phyloP scores from a whole-genome alignment of 2,888 invertebrate genomes.

The Spialia ferax region DNA sequence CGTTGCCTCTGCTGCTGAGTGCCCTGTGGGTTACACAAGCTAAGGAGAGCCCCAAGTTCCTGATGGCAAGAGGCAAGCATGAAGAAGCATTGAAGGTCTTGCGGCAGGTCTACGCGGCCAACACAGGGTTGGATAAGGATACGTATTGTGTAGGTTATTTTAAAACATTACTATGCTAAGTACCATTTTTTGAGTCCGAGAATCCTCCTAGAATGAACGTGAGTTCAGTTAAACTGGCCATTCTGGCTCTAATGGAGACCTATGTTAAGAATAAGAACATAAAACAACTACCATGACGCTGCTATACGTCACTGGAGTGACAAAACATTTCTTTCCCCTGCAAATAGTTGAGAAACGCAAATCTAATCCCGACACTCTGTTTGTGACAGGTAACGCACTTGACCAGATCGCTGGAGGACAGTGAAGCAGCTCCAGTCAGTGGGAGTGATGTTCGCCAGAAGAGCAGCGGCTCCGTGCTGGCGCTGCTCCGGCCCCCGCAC shows the following conservation, averaged over 20 bases:
- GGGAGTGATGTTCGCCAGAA: conserved; percentile 48
- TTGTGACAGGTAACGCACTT: conserved; percentile 64
- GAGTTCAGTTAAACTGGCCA: no score
- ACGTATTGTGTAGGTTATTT: conserved; percentile 60
- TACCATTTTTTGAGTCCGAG: no score
- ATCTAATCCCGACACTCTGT: neutral
- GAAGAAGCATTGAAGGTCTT: conserved; percentile 84
- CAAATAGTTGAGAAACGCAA: no score
- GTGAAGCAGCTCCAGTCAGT: conserved; percentile 35
- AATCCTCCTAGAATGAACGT: no score
- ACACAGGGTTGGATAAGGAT: conserved; percentile 60
- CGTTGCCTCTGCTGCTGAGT: conserved; percentile 85
- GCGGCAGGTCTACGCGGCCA: conserved; percentile 62
- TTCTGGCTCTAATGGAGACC: no score
- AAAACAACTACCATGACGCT: no score
- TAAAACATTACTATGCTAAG: neutral
- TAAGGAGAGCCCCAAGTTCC: conserved; percentile 94
- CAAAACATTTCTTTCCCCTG: no score
- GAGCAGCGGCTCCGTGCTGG: conserved; percentile 50
- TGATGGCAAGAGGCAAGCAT: conserved; percentile 87
- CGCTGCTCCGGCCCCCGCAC: conserved; percentile 69
- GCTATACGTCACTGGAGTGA: no score
- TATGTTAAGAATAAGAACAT: no score
- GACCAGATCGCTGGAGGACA: conserved; percentile 51
- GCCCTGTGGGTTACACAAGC: conserved; percentile 64